Conservation (phyloP, 23 tunicate genomes). For the Phallusia fumigata region DNA sequence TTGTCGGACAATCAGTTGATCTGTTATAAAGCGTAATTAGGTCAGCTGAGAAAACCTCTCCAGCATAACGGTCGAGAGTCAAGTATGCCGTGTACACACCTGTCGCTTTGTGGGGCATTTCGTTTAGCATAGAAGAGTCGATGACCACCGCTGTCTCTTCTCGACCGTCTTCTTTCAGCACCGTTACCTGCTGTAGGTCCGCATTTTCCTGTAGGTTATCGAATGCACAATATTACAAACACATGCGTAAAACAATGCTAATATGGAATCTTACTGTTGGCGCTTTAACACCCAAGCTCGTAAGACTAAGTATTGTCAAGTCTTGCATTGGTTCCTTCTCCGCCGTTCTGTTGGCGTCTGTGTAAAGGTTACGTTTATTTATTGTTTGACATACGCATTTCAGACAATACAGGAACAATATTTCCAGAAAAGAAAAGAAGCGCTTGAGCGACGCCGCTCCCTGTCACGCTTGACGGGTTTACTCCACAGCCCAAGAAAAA, state of each 20-base stretch:
- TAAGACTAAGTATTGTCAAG: not conserved
- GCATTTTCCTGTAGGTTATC: not conserved
- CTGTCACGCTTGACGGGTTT: no score
- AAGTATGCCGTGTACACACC: not conserved
- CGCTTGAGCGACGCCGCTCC: no score
- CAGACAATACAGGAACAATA: no score
- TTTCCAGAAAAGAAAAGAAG: no score
- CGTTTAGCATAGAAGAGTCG: conserved; percentile 50
- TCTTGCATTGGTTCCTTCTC: not conserved
- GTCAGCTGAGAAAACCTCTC: not conserved
- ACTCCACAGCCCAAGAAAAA: no score
- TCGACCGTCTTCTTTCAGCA: conserved; percentile 48
- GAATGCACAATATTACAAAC: not conserved
- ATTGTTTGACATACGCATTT: no score
- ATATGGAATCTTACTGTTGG: not conserved
- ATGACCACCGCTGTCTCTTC: conserved; percentile 68
- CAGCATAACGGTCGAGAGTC: not conserved
- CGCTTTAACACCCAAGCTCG: not conserved
- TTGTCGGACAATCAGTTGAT: not conserved
- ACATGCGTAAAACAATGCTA: not conserved
- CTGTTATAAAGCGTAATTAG: no score
- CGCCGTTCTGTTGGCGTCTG: not conserved
- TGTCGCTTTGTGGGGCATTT: not conserved
- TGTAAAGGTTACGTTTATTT: no score
- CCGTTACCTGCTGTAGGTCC: conserved; percentile 40